Percentiles rank a stretch among this genome's conserved stretches.
phyloP scores from a whole-genome alignment of 2,797 vertebrate species.

The Chromobotia macracanthus region DNA sequence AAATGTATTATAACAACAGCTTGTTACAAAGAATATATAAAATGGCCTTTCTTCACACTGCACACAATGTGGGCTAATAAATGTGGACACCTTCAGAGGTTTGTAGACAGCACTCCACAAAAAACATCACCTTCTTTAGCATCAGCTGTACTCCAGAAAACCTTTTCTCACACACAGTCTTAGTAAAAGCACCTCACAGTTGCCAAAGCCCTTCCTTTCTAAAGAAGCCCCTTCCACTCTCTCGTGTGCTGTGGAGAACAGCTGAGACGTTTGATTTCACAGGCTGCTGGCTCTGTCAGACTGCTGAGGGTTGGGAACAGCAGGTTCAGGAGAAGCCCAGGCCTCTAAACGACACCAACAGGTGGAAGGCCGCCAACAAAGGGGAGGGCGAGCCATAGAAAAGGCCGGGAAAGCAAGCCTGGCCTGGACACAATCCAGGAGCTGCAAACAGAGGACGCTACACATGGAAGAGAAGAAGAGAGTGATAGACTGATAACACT shows the following conservation, averaged over 20 bases:
- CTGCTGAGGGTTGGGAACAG: constrained; percentile 91
- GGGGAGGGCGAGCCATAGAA: constrained; percentile 81
- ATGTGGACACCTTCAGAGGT: too few species aligned
- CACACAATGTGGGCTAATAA: too few species aligned
- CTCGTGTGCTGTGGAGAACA: constrained; percentile 78
- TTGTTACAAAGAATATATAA: too few species aligned
- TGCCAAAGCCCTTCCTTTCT: constrained; percentile 63
- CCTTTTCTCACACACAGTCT: constrained; percentile 57
- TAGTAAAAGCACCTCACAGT: constrained; percentile 75
- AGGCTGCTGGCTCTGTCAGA: constrained; percentile 86
- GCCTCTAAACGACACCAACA: constrained; percentile 94
- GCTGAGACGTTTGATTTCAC: constrained; percentile 94
- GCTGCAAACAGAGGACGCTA: constrained; percentile 68
- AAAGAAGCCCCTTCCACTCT: constrained; percentile 74
- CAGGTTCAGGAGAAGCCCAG: constrained; percentile 83
- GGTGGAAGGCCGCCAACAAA: constrained; percentile 84
- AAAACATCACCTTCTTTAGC: constrained; percentile 66
- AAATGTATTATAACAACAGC: too few species aligned
- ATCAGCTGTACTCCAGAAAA: constrained; percentile 61
- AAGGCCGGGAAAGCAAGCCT: constrained; percentile 78
- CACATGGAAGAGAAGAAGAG: constrained; percentile 41
- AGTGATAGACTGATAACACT: constrained; percentile 12
- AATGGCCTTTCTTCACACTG: too few species aligned
- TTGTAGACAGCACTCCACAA: constrained; percentile 5
- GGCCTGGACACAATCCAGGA: constrained; percentile 74